Conservation (phyloP, 2,888 invertebrate species). For the Cyclophora punctaria region DNA sequence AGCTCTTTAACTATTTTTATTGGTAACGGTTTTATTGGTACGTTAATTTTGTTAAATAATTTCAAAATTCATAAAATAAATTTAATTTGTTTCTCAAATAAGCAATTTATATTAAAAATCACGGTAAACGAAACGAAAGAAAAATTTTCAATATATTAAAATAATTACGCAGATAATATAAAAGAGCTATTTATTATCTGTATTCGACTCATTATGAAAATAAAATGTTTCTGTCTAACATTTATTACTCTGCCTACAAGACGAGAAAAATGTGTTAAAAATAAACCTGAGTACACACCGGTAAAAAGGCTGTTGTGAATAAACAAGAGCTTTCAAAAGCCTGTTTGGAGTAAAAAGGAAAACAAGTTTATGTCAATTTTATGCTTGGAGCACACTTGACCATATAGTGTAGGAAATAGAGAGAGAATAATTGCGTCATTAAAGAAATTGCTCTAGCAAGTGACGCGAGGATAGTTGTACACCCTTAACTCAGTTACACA, state of each 20-base stretch:
- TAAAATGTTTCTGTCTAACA: too few relatives aligned
- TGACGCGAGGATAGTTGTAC: constrained; percentile 24
- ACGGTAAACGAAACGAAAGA: too few relatives aligned
- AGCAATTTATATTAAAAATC: too few relatives aligned
- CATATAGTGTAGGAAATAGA: constrained; percentile 40
- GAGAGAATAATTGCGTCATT: constrained; percentile 55
- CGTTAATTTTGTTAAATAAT: too few relatives aligned
- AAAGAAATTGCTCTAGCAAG: constrained; percentile 43
- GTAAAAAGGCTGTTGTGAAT: constrained; percentile 21
- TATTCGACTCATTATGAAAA: too few relatives aligned
- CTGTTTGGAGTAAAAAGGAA: constrained; percentile 23
- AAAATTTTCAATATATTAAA: too few relatives aligned
- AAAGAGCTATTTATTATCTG: too few relatives aligned
- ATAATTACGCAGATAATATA: too few relatives aligned
- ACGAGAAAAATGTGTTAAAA: constrained; percentile 22
- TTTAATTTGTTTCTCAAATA: too few relatives aligned
- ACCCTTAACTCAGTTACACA: constrained; percentile 40
- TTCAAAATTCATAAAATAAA: too few relatives aligned
- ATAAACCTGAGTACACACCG: constrained; percentile 18
- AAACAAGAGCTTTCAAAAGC: constrained; percentile 26
- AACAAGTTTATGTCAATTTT: constrained; percentile 42
- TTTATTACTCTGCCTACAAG: background rate
- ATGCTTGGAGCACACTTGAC: constrained; percentile 37
- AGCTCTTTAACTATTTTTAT: too few relatives aligned
- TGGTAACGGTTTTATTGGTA: too few relatives aligned